Conservation (phyloP, 2,797 vertebrate genomes). For the Platalea minor region DNA sequence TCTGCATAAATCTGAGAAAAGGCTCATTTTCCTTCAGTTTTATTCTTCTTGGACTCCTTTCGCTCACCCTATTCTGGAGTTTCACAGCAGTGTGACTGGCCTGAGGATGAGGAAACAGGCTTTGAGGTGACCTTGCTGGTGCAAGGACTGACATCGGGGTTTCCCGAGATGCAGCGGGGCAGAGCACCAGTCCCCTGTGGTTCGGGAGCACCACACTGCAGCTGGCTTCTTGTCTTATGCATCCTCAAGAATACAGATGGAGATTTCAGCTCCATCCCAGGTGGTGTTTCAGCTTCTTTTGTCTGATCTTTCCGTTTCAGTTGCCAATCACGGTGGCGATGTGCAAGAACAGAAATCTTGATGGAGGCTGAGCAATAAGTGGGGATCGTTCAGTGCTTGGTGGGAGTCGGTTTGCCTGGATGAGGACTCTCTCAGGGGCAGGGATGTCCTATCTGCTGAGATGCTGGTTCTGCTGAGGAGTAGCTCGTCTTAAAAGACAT, state of each 20-base stretch:
- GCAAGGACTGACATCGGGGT: not conserved
- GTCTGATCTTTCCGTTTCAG: slow-evolving; percentile 31
- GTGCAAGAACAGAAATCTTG: not conserved
- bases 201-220: not conserved
- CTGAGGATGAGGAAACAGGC: not conserved
- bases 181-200: not conserved
- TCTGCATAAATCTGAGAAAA: slow-evolving; percentile 13
- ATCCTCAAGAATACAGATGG: not conserved
- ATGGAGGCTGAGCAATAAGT: not conserved
- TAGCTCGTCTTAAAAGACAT: not conserved
- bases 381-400: accelerated
- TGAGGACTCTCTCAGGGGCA: not conserved
- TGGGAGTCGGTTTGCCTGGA: not conserved
- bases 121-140: slow-evolving; percentile 40
- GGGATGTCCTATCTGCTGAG: not conserved
- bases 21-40: slow-evolving; percentile 1
- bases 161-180: slow-evolving; percentile 23
- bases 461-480: not conserved
- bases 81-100: not conserved
- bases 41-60: not conserved
- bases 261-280: slow-evolving; percentile 38
- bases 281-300: slow-evolving; percentile 47
- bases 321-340: not conserved
- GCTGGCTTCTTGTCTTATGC: not conserved
- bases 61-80: not conserved